Evolutionary conservation across 2,888 invertebrate genomes (phyloP).

Genomic region (Gryllus longicercus): DNA sequence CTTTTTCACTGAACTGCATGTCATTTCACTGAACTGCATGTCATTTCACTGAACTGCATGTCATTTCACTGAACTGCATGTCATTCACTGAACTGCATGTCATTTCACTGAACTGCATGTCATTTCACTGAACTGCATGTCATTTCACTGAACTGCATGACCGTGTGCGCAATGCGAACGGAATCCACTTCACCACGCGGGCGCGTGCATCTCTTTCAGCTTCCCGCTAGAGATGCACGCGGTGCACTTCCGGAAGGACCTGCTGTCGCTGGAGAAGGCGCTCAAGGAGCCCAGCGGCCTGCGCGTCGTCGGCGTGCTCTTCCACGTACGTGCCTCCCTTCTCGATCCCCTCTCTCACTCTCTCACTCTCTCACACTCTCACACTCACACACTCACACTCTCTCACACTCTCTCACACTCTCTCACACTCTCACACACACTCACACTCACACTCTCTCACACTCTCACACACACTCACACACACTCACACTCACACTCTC

Average conservation of each 20-base stretch:
- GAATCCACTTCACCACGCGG: too few species aligned
- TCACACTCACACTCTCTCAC: neutral
- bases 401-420: too few species aligned
- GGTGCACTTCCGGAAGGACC: neutral
- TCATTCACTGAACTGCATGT: too few species aligned
- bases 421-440: too few species aligned
- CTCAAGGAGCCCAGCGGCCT: neutral
- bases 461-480: neutral
- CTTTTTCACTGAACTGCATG: too few species aligned
- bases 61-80: too few species aligned
- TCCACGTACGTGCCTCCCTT: constrained; percentile 3
- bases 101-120: too few species aligned
- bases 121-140: too few species aligned
- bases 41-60: too few species aligned
- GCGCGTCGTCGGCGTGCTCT: constrained; percentile 5
- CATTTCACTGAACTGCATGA: too few species aligned
- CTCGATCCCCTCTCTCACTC: neutral
- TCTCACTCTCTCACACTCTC: neutral
- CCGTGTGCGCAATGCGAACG: too few species aligned
- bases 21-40: too few species aligned
- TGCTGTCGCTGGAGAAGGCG: neutral
- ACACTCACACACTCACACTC: neutral
- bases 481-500: neutral
- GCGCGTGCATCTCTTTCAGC: neutral
- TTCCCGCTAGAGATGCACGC: neutral